A percentile compares a stretch with the other conserved stretches of the same genome.
Conservation (phyloP, 2,113 vertebrate species). For the Ceyx melanurus region DNA sequence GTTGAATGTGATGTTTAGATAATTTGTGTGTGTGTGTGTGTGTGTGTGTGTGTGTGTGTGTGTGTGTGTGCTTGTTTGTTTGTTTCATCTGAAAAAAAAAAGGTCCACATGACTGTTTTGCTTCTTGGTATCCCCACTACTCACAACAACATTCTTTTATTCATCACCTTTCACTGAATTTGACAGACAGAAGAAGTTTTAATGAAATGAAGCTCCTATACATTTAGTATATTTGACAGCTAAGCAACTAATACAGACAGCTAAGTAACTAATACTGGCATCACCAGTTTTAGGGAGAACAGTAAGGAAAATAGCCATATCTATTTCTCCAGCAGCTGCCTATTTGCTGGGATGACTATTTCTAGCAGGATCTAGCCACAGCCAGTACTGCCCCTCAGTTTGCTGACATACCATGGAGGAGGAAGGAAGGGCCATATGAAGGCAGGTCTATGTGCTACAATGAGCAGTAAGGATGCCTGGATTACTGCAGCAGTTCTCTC, state of each 20-base stretch:
- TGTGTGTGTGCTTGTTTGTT: background rate
- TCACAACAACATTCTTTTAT: background rate
- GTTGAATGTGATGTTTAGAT: background rate
- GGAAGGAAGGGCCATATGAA: background rate
- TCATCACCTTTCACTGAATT: background rate
- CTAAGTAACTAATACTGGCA: background rate
- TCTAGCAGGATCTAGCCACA: background rate
- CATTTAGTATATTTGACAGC: background rate
- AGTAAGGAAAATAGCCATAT: background rate
- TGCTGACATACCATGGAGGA: background rate
- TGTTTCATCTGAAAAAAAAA: background rate
- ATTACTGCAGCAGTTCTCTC: background rate
- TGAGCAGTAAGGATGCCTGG: background rate
- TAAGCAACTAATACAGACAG: background rate
- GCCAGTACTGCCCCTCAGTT: background rate
- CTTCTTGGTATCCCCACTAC: background rate
- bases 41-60: background rate
- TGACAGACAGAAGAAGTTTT: background rate
- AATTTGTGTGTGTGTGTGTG: background rate
- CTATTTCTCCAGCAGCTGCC: background rate
- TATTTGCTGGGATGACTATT: background rate
- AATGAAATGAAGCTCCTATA: background rate
- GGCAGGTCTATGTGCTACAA: accelerated
- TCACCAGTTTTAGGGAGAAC: background rate
- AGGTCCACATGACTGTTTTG: background rate